phyloP scores from a whole-genome alignment of 2,113 vertebrate genomes.

The Alligator sinensis region DNA sequence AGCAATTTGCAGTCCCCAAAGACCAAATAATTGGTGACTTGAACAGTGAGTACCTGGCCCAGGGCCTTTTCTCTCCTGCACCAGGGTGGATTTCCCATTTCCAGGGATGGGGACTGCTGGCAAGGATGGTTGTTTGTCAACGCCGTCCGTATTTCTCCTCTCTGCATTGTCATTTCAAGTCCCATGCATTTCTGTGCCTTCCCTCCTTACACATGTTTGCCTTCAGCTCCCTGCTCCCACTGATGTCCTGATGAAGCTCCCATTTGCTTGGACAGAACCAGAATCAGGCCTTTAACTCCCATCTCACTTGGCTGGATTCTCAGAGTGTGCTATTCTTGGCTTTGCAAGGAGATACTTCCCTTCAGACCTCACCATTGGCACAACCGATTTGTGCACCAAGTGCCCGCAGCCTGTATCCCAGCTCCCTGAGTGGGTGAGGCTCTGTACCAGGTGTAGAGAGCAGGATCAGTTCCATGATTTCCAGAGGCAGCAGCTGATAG shows the following conservation, averaged over 20 bases:
- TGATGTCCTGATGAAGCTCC: background rate
- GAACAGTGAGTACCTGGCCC: background rate
- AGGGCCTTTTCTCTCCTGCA: no score
- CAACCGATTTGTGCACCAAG: background rate
- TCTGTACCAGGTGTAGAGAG: background rate
- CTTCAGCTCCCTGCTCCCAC: no score
- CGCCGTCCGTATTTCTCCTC: background rate
- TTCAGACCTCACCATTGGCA: background rate
- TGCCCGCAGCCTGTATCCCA: background rate
- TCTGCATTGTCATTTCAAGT: background rate
- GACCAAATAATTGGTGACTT: slow-evolving; percentile 60
- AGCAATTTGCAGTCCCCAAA: slow-evolving; percentile 71
- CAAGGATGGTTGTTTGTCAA: no score
- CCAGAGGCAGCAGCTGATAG: background rate
- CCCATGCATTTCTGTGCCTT: no score
- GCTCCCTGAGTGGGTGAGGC: background rate
- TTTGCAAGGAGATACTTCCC: background rate
- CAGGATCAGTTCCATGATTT: background rate
- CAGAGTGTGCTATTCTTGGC: no score
- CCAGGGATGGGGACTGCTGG: no score
- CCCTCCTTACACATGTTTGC: no score
- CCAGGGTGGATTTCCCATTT: background rate
- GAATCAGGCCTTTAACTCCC: background rate
- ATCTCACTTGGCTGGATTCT: background rate
- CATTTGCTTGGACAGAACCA: background rate